A percentile compares a stretch with the other conserved stretches of the same genome.
Evolutionary conservation across 2,113 vertebrate species (phyloP).

Genomic region (Pangasianodon hypophthalmus): DNA sequence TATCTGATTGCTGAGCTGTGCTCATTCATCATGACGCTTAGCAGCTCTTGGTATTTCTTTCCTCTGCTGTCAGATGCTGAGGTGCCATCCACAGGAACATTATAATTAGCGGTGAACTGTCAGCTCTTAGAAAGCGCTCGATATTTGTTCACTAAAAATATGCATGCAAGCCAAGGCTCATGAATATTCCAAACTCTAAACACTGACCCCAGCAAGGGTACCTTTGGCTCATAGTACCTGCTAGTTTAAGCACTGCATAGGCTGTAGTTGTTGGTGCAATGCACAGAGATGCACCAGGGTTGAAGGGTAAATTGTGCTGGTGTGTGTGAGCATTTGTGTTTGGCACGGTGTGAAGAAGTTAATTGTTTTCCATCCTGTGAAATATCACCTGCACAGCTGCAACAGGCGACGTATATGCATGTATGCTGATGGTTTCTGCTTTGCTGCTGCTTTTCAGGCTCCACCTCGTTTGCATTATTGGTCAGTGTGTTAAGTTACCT

Average conservation of each 20-base stretch:
- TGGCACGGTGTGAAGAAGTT: slow-evolving; percentile 37
- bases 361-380: slow-evolving; percentile 38
- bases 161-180: slow-evolving; percentile 58
- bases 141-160: slow-evolving; percentile 67
- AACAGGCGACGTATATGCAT: slow-evolving; percentile 28
- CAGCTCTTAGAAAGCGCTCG: slow-evolving; percentile 49
- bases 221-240: slow-evolving; percentile 43
- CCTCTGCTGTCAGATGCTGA: slow-evolving; percentile 42
- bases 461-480: slow-evolving; percentile 35
- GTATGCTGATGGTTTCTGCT: slow-evolving; percentile 37
- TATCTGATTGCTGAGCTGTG: not conserved
- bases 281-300: slow-evolving; percentile 1
- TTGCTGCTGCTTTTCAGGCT: slow-evolving; percentile 13
- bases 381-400: slow-evolving; percentile 49
- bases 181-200: slow-evolving; percentile 64
- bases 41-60: slow-evolving; percentile 34
- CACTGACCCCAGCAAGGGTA: slow-evolving; percentile 36
- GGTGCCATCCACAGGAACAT: slow-evolving; percentile 52
- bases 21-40: slow-evolving; percentile 37
- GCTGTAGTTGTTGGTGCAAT: not conserved
- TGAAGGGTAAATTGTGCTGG: slow-evolving; percentile 37
- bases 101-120: slow-evolving; percentile 49
- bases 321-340: slow-evolving; percentile 17
- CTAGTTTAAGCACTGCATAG: slow-evolving; percentile 10
- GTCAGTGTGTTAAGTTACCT: slow-evolving; percentile 25